Evolutionary conservation across 2,797 vertebrate genomes (phyloP), one percentile per base, ranked within the genome.

Genomic region (Chrysocyon brachyurus): DNA sequence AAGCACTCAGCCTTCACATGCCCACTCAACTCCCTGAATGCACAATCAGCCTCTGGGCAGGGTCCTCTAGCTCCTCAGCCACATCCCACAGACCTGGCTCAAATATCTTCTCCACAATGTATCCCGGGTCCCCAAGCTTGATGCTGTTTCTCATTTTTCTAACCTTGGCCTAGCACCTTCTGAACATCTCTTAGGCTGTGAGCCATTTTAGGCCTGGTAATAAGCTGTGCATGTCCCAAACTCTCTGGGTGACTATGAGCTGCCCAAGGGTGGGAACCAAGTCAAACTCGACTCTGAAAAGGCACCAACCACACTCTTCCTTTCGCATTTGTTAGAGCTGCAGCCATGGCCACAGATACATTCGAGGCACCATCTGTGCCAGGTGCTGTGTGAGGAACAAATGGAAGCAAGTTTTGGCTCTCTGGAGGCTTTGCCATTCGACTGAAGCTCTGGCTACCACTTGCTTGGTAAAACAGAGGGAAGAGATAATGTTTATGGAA

Each of bases 1-100:
- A 11, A 4, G 2, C 9, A 4, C 52, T 6, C 54, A 1, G 7
- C 21, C 72, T 21, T 36, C 17, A 0, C 2, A 4, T 6, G 12
- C 40, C 36, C 15, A 9, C 56, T 14, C 46, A 5, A 14, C 40
- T 36, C 59, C 26, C 4, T 0, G 17, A 46, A 19, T 3, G 6
- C 11, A 3, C 36, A 73, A 31, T 22, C 26, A 28, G 49, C 26
- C 19, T 17, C 17, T 1, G 66, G 7, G 9, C 4, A 49, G 31
- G 49, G 11, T 10, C 56, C 6, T 12, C 40, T 8, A 1, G 19
- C 14, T 72, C 46, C 14, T 28, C 4, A 6, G 2, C 0, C 12
- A 12, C 5, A 14, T 21, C 73, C 57, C 75, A 11, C 1, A 24
- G 6, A 16, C 40, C 72, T 24, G 12, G 46, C 4, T 19, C 79